These are phyloP conservation scores for Aphelocoma coerulescens DNA, from an alignment of 2,113 vertebrate genomes.

Conservation along the genomic window DNA sequence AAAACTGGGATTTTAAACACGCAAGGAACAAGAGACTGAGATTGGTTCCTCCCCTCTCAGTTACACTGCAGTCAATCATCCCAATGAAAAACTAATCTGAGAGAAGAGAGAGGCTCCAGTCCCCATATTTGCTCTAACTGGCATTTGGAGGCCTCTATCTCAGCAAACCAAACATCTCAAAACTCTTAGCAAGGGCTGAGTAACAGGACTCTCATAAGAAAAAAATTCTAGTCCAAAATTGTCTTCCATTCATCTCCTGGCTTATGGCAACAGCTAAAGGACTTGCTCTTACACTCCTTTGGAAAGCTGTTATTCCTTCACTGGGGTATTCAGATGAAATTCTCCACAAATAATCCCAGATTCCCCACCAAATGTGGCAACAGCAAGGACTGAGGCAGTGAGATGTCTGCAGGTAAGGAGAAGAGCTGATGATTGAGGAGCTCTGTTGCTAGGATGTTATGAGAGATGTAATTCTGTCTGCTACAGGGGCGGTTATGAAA, in stretches of 20 bases:
- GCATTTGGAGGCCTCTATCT: not conserved
- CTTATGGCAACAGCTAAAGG: not conserved
- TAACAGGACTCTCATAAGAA: not conserved
- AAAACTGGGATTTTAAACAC: not conserved
- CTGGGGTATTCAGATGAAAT: not conserved
- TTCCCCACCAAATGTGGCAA: not conserved
- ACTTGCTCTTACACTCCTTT: not conserved
- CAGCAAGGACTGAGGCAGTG: not conserved
- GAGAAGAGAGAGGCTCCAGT: not conserved
- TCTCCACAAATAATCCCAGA: not conserved
- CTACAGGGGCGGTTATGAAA: not conserved
- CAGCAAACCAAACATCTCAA: not conserved
- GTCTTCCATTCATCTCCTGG: not conserved
- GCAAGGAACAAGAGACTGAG: not conserved
- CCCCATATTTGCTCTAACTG: not conserved
- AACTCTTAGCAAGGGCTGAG: not conserved
- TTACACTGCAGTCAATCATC: not conserved
- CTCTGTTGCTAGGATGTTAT: conserved; percentile 39
- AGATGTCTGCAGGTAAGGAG: not conserved
- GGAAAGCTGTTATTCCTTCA: not conserved
- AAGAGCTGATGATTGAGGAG: not conserved
- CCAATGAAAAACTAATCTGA: not conserved
- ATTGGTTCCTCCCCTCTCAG: not conserved
- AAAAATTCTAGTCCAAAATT: not conserved
- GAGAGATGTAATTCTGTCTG: not conserved